Evolutionary conservation across 2,113 vertebrate species (phyloP).

Genomic region (Caretta caretta): DNA sequence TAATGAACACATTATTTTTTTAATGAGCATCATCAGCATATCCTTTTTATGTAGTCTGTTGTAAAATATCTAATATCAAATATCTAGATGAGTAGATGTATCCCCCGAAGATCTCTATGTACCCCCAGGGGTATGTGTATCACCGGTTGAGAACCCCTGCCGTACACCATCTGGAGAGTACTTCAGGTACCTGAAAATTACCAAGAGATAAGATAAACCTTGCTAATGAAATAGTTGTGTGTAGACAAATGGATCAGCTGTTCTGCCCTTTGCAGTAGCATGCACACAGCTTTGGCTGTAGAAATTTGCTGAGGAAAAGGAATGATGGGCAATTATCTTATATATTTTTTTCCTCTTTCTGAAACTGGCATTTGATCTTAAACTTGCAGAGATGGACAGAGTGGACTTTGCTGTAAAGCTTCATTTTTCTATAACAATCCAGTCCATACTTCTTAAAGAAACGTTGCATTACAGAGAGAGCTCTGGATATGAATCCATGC

Average conservation of each 20-base stretch:
- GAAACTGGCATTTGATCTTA: neutral
- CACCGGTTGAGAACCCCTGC: too few species aligned
- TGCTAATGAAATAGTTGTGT: neutral
- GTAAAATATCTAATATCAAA: too few species aligned
- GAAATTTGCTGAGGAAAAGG: neutral
- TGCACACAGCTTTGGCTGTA: neutral
- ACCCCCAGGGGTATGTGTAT: too few species aligned
- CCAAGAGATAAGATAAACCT: neutral
- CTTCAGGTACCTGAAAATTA: neutral
- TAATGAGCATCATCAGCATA: too few species aligned
- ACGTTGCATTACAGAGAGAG: neutral
- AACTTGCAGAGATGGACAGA: neutral
- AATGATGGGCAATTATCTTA: neutral
- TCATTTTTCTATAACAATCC: neutral
- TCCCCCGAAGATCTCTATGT: too few species aligned
- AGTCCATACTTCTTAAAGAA: neutral
- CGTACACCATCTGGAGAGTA: too few species aligned
- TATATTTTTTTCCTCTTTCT: neutral
- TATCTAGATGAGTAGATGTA: too few species aligned
- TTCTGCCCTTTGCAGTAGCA: neutral
- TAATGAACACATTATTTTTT: too few species aligned
- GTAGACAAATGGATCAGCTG: neutral
- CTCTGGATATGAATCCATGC: neutral
- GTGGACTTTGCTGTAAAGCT: neutral
- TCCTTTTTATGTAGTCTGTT: too few species aligned